Evolutionary conservation across 2,113 vertebrate species (phyloP), one percentile per base, ranked within the genome.

Genomic region (Hippolais icterina): DNA sequence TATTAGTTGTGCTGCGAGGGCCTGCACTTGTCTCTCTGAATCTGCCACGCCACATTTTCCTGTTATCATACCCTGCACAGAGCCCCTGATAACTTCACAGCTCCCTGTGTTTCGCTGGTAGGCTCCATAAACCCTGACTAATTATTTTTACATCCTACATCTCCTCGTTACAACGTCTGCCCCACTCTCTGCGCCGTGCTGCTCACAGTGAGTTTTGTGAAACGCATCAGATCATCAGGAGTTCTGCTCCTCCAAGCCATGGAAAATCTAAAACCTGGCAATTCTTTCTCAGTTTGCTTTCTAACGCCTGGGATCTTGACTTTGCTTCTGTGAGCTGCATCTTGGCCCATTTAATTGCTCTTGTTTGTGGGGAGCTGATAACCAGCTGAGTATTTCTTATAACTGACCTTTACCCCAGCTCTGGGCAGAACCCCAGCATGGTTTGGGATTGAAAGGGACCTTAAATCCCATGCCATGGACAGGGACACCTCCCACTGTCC

Each of bases 111-210:
- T 83, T 72, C 11, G 11, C 79, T 86, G 71, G 75, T 71, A 63
- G 82, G 75, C 71, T 91, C 71, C 60, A 44, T 63, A 96, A 90
- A 88, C 79, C 93, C 68, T 54, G 76, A 61, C 87, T 96, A 93
- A 91, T 96, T 96, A 92, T 85, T 92, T 95, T 88, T 78, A 27
- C 82, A 18, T 94, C 93, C 92, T 70, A 10, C 82, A 64, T 94
- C 70, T 79, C 78, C 87, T 93, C 47, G 24, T 91, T 91, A 66
- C 25, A 27, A 1, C 9, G 5, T 70, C 70, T 90, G 64, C 87
- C 83, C 56, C 85, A 21, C 87, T 46, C 82, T 72, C 71, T n/a
- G 59, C 52, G 93, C 84, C 61, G 7, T 66, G 91, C 77, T 95
- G 92, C 78, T 96, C 78, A 22, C 94, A 94, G 93, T 35, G 37